phyloP scores from a whole-genome alignment of 2,797 vertebrate species.

The Bovichtus diacanthus region DNA sequence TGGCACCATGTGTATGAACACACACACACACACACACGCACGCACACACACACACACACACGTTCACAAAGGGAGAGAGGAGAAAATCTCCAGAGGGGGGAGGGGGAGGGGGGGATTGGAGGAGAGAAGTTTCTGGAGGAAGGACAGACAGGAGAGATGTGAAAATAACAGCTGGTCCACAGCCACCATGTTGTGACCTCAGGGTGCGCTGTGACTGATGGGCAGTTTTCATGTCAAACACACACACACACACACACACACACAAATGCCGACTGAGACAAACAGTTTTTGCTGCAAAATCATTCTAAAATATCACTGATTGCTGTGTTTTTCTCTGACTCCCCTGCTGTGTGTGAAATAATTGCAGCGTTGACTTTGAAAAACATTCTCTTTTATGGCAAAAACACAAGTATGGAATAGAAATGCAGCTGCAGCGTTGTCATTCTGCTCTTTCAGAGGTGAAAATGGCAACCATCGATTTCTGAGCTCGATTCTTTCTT shows the following conservation, averaged over 20 bases:
- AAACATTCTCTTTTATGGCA: background rate
- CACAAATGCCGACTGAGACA: slow-evolving; percentile 15
- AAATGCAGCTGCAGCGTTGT: background rate
- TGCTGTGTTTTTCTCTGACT: background rate
- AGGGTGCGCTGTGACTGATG: slow-evolving; percentile 15
- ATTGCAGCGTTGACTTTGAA: background rate
- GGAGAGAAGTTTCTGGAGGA: slow-evolving; percentile 21
- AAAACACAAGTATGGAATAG: background rate
- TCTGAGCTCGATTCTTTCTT: background rate
- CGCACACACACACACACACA: slow-evolving; percentile 14
- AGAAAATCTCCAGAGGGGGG: background rate
- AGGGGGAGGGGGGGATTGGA: background rate
- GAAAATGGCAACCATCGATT: slow-evolving; percentile 6
- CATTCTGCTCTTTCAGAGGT: background rate
- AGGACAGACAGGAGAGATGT: slow-evolving; percentile 22
- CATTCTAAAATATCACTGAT: background rate
- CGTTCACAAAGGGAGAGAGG: background rate
- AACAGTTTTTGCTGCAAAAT: slow-evolving; percentile 1
- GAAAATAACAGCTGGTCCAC: slow-evolving; percentile 43
- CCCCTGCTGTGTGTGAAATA: slow-evolving; percentile 7
- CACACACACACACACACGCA: slow-evolving; percentile 12
- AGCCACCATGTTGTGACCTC: slow-evolving; percentile 25
- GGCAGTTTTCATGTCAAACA: slow-evolving; percentile 2
- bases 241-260: slow-evolving; percentile 19
- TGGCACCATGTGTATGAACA: background rate